A percentile compares a stretch with the other conserved stretches of the same genome.
These are phyloP conservation scores for Eupithecia subumbrata DNA, from an alignment of 2,888 invertebrate genomes.

Conservation along the genomic window DNA sequence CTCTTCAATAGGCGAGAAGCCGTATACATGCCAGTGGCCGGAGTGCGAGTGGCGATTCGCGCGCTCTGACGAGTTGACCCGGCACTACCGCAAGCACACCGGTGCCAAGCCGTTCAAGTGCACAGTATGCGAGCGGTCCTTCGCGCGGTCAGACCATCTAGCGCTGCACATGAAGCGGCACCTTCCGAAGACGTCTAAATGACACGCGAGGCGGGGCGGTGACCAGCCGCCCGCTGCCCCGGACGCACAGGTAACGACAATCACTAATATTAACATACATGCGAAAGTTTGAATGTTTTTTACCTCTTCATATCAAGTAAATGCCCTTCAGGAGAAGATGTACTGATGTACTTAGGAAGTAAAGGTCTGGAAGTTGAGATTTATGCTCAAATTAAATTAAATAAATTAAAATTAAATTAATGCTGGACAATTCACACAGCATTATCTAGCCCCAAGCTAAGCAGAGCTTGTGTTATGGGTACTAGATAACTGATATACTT, in stretches of 20 bases:
- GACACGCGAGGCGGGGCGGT: conserved; percentile 81
- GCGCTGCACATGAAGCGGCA: conserved; percentile 98
- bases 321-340: not conserved
- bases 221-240: conserved; percentile 73
- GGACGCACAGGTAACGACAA: conserved; percentile 63
- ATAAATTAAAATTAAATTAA: no score
- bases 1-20: conserved; percentile 92
- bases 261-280: not conserved
- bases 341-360: not conserved
- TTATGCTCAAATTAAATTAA: no score
- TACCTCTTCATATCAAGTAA: not conserved
- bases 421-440: no score
- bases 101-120: conserved; percentile 99
- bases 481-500: no score
- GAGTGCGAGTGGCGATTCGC: conserved; percentile 99
- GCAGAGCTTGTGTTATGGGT: no score
- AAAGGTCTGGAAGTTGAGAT: no score
- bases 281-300: not conserved
- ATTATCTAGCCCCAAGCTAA: no score
- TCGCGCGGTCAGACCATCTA: conserved; percentile 97
- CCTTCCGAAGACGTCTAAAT: conserved; percentile 93
- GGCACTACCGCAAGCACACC: conserved; percentile 98
- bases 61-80: conserved; percentile 96
- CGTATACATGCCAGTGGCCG: conserved; percentile 98
- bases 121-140: conserved; percentile 96